Evolutionary conservation across 1,140 invertebrate species (phyloP).

Genomic region (Chymomyza costata): DNA sequence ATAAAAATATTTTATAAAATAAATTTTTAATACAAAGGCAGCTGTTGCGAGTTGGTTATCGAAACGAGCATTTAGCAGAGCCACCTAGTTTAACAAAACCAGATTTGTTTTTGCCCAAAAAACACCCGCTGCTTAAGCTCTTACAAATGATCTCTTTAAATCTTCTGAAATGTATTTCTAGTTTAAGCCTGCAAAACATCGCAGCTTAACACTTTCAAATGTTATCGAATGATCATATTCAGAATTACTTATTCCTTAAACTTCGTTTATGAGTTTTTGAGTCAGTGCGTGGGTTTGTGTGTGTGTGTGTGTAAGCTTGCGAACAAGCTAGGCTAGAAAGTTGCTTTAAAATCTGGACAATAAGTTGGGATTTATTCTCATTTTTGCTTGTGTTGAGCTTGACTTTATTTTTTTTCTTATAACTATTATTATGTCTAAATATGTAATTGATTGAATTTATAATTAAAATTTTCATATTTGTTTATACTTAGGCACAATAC

Average conservation of each 20-base stretch:
- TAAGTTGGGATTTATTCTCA: conserved; percentile 16
- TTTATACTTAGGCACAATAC: conserved; percentile 69
- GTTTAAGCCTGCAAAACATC: too few species aligned
- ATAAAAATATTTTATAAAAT: conserved; percentile 49
- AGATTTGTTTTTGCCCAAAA: too few species aligned
- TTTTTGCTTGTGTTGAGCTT: neutral
- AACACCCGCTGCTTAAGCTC: too few species aligned
- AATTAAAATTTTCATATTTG: conserved; percentile 14
- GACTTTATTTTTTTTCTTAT: conserved; percentile 8
- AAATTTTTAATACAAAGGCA: conserved; percentile 57
- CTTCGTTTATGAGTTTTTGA: conserved; percentile 34
- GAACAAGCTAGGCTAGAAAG: conserved; percentile 55
- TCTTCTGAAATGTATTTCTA: too few species aligned
- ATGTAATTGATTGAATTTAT: conserved; percentile 11
- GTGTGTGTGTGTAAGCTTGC: too few species aligned
- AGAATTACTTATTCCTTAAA: too few species aligned
- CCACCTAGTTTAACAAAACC: too few species aligned
- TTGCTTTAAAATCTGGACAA: too few species aligned
- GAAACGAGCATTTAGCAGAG: too few species aligned
- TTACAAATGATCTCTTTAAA: too few species aligned
- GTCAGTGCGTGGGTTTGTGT: conserved; percentile 9
- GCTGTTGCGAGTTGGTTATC: conserved; percentile 29
- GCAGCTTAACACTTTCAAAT: too few species aligned
- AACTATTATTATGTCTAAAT: conserved; percentile 7
- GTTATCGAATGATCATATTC: too few species aligned